Percentiles rank a stretch among this genome's conserved stretches.
Evolutionary conservation across 2,888 invertebrate genomes (phyloP).

Genomic region (Stenodema calcarata): DNA sequence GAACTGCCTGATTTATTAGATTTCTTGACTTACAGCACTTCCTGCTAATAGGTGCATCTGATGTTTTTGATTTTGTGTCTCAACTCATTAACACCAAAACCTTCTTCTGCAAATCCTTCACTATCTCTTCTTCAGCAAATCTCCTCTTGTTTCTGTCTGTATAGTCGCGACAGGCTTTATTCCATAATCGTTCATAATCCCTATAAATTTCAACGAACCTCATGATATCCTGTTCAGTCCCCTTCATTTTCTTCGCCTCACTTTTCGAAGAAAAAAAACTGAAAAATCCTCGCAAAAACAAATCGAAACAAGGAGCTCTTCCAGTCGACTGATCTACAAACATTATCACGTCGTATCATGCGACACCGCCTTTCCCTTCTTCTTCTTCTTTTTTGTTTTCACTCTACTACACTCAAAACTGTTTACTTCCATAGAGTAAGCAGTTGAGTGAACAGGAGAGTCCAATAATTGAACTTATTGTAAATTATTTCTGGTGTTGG

Average conservation of each 20-base stretch:
- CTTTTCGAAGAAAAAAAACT: neutral
- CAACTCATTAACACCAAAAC: slow-evolving; percentile 58
- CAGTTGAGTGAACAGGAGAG: too few species aligned
- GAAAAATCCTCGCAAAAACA: neutral
- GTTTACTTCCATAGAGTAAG: too few species aligned
- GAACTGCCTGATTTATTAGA: slow-evolving; percentile 7
- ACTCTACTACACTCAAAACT: slow-evolving; percentile 21
- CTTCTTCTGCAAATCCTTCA: slow-evolving; percentile 59
- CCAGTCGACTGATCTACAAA: too few species aligned
- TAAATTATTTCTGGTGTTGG: too few species aligned
- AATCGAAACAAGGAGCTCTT: too few species aligned
- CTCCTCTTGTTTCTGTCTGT: slow-evolving; percentile 62
- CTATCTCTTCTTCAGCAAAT: too few species aligned
- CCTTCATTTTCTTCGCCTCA: slow-evolving; percentile 59
- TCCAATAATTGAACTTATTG: too few species aligned
- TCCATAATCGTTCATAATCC: too few species aligned
- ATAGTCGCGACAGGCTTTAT: slow-evolving; percentile 62
- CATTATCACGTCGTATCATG: too few species aligned
- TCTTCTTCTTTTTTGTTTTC: neutral
- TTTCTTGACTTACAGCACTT: slow-evolving; percentile 19
- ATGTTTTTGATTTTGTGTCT: slow-evolving; percentile 39
- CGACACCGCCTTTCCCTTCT: slow-evolving; percentile 8
- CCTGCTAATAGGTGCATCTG: slow-evolving; percentile 45
- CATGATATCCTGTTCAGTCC: slow-evolving; percentile 64
- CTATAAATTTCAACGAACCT: slow-evolving; percentile 65